Evolutionary conservation across 2,797 vertebrate genomes (phyloP), one percentile per base, ranked within the genome.

Genomic region (Carduelis carduelis): DNA sequence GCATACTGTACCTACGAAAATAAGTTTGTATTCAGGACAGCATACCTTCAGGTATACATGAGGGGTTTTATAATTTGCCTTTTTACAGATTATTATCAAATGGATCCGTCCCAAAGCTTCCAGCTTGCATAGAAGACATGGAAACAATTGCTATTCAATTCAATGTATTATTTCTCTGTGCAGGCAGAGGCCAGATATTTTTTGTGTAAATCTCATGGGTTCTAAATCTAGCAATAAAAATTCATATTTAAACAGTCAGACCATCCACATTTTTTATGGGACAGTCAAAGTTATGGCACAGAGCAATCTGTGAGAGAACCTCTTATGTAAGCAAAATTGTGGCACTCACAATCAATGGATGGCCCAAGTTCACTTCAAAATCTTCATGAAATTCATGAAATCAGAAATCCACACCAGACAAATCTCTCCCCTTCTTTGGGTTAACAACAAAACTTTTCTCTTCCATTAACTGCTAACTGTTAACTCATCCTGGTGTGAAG

Each of bases 221-320:
- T 93, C 61, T 49, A 86, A 86, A 63, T 66, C 49, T 74, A 89
- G 57, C 41, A 64, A 78, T 68, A 81, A 70, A 74, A 81, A 27
- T 49, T 88, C 7, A 3, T 34, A 81, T 83, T 83, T 81, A 75
- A 12, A 75, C 22, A 77, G 30, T 55, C 60, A 70, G 52, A 4
- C 53, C 30, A 77, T 90, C 32, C 22, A 22, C 39, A 71, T 55
- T 78, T 81, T 39, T 52, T 32, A 68, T 4, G 7, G 34, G 23
- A 50, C 30, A 83, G 12, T 1, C 2, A 5, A 70, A 70, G 56
- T 28, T 52, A 50, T 0, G 1, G 52, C 57, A 72, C 19, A 55
- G 21, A 70, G 27, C 5, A 46, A 72, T 57, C 17, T 65, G 15
- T 47, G 50, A 87, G 57, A 83, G 12, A 53, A 74, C 9, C 18